phyloP scores from a whole-genome alignment of 1,140 invertebrate genomes.

The Drosophila kepulauana region DNA sequence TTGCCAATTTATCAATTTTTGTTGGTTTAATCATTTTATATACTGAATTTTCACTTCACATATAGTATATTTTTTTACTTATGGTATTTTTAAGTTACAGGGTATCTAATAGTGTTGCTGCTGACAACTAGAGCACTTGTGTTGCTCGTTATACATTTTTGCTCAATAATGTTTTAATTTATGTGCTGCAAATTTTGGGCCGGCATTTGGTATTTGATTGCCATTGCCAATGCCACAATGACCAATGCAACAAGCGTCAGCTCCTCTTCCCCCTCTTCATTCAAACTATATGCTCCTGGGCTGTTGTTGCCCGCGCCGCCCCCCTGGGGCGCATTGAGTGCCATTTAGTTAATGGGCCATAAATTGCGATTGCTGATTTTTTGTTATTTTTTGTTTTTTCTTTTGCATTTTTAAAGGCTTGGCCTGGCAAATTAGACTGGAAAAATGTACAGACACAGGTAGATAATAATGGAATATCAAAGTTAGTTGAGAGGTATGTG shows the following conservation, averaged over 20 bases:
- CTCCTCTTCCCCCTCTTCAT: not conserved
- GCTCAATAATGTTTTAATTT: constrained; percentile 75
- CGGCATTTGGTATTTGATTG: constrained; percentile 29
- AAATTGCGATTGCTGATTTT: constrained; percentile 55
- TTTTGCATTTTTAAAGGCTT: constrained; percentile 15
- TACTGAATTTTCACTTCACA: too few relatives aligned
- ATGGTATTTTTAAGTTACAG: not conserved
- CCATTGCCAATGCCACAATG: constrained; percentile 13
- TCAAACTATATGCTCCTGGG: not conserved
- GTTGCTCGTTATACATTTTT: constrained; percentile 13
- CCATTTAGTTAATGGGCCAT: constrained; percentile 77
- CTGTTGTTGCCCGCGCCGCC: constrained; percentile 1
- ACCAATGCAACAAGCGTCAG: constrained; percentile 21
- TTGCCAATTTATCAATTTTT: too few relatives aligned
- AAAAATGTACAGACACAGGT: constrained; percentile 23
- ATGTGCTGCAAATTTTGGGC: constrained; percentile 58
- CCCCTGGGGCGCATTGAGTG: constrained; percentile 69
- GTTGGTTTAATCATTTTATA: too few relatives aligned
- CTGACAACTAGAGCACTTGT: not conserved
- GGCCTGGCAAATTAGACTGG: constrained; percentile 39
- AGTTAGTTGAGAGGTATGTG: not conserved
- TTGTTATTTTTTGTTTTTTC: constrained; percentile 6
- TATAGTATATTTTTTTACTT: too few relatives aligned
- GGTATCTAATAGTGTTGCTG: not conserved
- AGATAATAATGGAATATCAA: constrained; percentile 9